Conservation (phyloP, 2,888 invertebrate species). For the Apamea epomidion region DNA sequence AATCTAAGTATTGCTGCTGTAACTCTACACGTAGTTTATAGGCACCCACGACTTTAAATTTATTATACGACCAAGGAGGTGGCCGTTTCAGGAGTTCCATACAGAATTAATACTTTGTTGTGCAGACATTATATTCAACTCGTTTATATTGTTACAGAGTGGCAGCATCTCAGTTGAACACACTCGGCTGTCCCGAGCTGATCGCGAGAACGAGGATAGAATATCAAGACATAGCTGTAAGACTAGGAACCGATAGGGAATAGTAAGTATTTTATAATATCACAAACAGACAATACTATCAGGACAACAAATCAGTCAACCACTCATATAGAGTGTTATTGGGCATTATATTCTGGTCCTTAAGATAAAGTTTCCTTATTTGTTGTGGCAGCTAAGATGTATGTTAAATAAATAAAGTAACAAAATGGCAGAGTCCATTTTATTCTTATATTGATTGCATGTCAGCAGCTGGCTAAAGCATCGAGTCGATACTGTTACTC, state of each 20-base stretch:
- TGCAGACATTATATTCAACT: neutral
- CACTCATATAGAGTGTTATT: neutral
- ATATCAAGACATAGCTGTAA: conserved; percentile 98
- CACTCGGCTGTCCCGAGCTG: conserved; percentile 98
- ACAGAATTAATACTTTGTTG: neutral
- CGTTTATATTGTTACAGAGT: conserved; percentile 91
- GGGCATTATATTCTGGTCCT: neutral
- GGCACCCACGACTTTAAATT: neutral
- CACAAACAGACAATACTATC: neutral
- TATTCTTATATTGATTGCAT: neutral
- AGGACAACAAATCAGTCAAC: neutral
- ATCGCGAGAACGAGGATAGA: conserved; percentile 97
- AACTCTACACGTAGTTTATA: neutral
- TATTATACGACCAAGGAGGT: neutral
- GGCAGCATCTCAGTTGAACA: conserved; percentile 98
- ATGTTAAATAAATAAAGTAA: neutral
- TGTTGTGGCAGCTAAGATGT: neutral
- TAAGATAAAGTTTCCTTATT: neutral
- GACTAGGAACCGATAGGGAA: conserved; percentile 98
- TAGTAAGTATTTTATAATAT: conserved; percentile 92
- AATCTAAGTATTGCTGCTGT: neutral
- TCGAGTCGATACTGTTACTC: neutral
- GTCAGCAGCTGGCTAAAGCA: neutral
- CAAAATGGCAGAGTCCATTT: neutral
- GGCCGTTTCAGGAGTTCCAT: neutral